phyloP scores from a whole-genome alignment of 1,140 invertebrate species.

The Conopomorpha cramerella region DNA sequence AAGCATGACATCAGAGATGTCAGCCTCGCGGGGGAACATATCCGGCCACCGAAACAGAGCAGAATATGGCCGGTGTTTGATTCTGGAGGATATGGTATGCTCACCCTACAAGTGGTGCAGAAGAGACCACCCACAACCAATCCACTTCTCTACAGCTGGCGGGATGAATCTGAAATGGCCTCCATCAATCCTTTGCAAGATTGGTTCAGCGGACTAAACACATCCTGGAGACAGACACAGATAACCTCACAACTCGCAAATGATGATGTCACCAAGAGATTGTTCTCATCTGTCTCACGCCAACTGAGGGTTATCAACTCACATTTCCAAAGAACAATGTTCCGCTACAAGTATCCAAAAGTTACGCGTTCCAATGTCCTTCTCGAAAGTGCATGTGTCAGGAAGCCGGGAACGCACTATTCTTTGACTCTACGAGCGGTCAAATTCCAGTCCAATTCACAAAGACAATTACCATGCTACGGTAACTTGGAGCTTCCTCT shows the following conservation, averaged over 20 bases:
- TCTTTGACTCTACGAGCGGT: constrained; percentile 38
- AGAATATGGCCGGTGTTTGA: constrained; percentile 57
- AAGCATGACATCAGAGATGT: constrained; percentile 38
- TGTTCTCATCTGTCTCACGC: constrained; percentile 46
- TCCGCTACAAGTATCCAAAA: constrained; percentile 48
- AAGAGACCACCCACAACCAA: constrained; percentile 20
- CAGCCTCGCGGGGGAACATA: constrained; percentile 25
- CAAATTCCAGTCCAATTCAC: constrained; percentile 37
- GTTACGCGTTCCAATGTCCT: constrained; percentile 47
- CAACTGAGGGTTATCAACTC: constrained; percentile 47
- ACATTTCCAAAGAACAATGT: constrained; percentile 41
- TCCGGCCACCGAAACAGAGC: constrained; percentile 33
- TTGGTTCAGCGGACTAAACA: constrained; percentile 30
- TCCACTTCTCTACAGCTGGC: constrained; percentile 22
- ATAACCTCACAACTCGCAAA: constrained; percentile 24
- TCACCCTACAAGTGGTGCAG: constrained; percentile 26
- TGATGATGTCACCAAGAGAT: constrained; percentile 31
- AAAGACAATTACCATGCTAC: constrained; percentile 51
- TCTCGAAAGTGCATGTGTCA: constrained; percentile 22
- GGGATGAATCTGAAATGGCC: constrained; percentile 7
- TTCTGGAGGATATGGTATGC: constrained; percentile 47
- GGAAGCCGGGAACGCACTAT: constrained; percentile 27
- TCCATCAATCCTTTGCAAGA: constrained; percentile 13
- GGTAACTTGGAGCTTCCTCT: constrained; percentile 50
- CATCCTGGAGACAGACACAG: constrained; percentile 34